These are phyloP conservation scores for Puma concolor DNA, from an alignment of 2,113 vertebrate genomes.

Conservation along the genomic window DNA sequence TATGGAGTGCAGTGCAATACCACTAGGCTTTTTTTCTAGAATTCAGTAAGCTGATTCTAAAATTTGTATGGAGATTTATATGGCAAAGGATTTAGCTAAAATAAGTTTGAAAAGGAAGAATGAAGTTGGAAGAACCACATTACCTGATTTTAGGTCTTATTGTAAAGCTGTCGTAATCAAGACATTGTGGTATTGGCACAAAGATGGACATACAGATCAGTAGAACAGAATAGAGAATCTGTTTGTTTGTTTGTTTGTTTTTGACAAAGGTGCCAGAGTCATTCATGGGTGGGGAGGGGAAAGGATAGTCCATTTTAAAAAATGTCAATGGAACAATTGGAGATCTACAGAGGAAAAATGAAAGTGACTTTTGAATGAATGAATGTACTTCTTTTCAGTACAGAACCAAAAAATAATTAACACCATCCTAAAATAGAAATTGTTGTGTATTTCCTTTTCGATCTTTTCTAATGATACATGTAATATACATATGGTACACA, in stretches of 20 bases:
- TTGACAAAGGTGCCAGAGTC: background rate
- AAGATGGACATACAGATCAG: background rate
- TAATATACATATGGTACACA: background rate
- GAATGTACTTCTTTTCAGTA: background rate
- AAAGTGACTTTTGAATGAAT: conserved; percentile 45
- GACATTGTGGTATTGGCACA: background rate
- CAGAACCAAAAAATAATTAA: conserved; percentile 23
- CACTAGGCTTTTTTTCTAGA: background rate
- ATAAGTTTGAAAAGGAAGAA: conserved; percentile 36
- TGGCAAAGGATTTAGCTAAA: conserved; percentile 39
- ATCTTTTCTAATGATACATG: background rate
- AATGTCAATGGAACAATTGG: background rate
- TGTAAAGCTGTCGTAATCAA: background rate
- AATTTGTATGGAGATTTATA: background rate
- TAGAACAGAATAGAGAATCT: background rate
- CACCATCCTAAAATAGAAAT: background rate
- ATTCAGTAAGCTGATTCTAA: conserved; percentile 9
- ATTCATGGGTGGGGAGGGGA: background rate
- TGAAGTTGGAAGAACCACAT: background rate
- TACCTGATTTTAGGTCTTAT: background rate
- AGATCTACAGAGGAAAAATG: background rate
- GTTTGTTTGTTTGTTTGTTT: background rate
- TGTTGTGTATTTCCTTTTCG: background rate
- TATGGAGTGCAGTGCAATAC: background rate
- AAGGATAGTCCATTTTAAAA: background rate